Percentiles rank a stretch among this genome's conserved stretches.
phyloP scores from a whole-genome alignment of 2,113 vertebrate species.

The Gila orcuttii region DNA sequence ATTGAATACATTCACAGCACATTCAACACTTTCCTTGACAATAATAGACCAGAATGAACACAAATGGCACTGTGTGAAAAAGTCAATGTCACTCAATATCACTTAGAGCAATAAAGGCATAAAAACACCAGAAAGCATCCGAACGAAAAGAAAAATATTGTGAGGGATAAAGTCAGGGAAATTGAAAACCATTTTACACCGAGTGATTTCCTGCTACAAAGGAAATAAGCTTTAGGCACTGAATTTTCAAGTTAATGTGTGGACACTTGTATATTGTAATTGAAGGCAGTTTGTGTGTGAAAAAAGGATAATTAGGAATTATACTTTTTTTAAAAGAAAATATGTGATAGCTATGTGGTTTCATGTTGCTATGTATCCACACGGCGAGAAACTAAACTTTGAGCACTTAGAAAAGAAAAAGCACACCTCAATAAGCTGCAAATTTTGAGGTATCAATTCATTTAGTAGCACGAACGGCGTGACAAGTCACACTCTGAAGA shows the following conservation, averaged over 20 bases:
- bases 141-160: neutral
- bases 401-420: neutral
- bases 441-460: neutral
- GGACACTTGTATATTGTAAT: neutral
- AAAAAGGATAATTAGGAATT: neutral
- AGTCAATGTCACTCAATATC: conserved; percentile 3
- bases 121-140: neutral
- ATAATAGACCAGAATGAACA: conserved; percentile 18
- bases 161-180: neutral
- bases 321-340: neutral
- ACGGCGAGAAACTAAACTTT: neutral
- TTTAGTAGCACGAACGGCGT: neutral
- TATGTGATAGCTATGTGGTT: neutral
- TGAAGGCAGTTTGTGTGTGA: conserved; percentile 34
- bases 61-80: conserved; percentile 26
- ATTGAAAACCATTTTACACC: neutral
- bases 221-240: conserved; percentile 42
- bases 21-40: conserved; percentile 27
- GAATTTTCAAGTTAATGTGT: conserved; percentile 2
- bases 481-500: conserved; percentile 11
- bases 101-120: neutral
- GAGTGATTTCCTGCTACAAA: conserved; percentile 3
- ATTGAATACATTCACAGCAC: conserved; percentile 35
- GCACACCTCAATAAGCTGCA: neutral
- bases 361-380: neutral